Conservation (phyloP, 1,140 invertebrate species). For the Streblospio benedicti region DNA sequence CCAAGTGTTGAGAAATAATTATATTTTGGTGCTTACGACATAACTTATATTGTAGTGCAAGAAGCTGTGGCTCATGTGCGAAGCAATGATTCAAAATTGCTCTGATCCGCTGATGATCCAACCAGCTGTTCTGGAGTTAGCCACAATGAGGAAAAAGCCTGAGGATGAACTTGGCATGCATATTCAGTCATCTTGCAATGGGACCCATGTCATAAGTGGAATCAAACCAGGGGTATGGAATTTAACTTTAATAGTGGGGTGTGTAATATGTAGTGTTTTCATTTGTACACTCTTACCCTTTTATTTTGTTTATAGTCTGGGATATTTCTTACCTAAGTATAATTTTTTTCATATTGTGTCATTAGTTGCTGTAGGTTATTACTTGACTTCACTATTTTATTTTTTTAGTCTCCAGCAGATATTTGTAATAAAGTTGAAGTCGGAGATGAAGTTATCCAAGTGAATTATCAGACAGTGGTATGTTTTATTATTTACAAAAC, state of each 20-base stretch:
- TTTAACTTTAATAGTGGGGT: neutral
- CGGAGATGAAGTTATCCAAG: slow-evolving; percentile 86
- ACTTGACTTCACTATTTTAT: too few species aligned
- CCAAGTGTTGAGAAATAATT: neutral
- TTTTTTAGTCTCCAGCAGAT: slow-evolving; percentile 51
- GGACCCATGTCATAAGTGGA: slow-evolving; percentile 74
- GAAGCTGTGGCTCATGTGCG: slow-evolving; percentile 65
- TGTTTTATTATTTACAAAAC: too few species aligned
- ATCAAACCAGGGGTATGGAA: slow-evolving; percentile 66
- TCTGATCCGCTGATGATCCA: slow-evolving; percentile 79
- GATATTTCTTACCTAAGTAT: too few species aligned
- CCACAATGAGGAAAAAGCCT: slow-evolving; percentile 73
- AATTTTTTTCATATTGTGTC: too few species aligned
- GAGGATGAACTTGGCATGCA: slow-evolving; percentile 71
- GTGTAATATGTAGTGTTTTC: neutral
- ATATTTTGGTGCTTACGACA: neutral
- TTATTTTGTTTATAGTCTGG: slow-evolving; percentile 20
- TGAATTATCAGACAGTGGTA: slow-evolving; percentile 82
- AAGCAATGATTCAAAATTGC: slow-evolving; percentile 78
- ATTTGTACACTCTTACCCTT: neutral
- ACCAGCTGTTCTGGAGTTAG: slow-evolving; percentile 74
- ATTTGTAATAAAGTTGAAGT: slow-evolving; percentile 80
- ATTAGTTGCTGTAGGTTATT: too few species aligned
- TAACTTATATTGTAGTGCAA: slow-evolving; percentile 49
- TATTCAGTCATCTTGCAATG: slow-evolving; percentile 74